These are phyloP conservation scores for Liposcelis brunnea DNA, from an alignment of 2,888 invertebrate species.

Conservation along the genomic window DNA sequence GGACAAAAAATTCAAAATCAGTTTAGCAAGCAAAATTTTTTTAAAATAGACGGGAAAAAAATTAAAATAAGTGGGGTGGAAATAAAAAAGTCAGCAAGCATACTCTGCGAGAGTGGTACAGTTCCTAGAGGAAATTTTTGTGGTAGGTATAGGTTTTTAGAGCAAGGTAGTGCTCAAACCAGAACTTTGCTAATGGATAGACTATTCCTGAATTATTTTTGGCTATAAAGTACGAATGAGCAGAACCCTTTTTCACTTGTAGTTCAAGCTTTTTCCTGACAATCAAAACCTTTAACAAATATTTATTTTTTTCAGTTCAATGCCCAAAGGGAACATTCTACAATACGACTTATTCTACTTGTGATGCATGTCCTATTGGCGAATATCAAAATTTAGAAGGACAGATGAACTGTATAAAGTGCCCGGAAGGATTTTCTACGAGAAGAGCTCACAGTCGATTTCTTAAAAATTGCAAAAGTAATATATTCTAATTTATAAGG, in stretches of 20 bases:
- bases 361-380: slow-evolving; percentile 39
- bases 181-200: no score
- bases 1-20: no score
- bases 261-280: background rate
- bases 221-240: no score
- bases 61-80: no score
- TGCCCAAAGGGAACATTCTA: slow-evolving; percentile 48
- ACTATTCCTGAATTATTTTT: no score
- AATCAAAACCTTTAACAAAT: background rate
- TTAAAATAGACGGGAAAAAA: no score
- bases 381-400: slow-evolving; percentile 39
- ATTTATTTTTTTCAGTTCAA: slow-evolving; percentile 28
- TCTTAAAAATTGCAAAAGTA: slow-evolving; percentile 37
- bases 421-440: slow-evolving; percentile 40
- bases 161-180: no score
- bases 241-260: background rate
- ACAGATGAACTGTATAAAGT: slow-evolving; percentile 34
- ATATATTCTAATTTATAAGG: slow-evolving; percentile 15
- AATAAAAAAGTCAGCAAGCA: no score
- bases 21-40: no score
- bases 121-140: no score
- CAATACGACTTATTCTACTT: slow-evolving; percentile 32
- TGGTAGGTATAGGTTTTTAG: no score
- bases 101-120: no score
- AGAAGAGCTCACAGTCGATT: slow-evolving; percentile 29